These are phyloP conservation scores for Gymnorhina tibicen DNA, from an alignment of 2,113 vertebrate genomes.

Conservation along the genomic window DNA sequence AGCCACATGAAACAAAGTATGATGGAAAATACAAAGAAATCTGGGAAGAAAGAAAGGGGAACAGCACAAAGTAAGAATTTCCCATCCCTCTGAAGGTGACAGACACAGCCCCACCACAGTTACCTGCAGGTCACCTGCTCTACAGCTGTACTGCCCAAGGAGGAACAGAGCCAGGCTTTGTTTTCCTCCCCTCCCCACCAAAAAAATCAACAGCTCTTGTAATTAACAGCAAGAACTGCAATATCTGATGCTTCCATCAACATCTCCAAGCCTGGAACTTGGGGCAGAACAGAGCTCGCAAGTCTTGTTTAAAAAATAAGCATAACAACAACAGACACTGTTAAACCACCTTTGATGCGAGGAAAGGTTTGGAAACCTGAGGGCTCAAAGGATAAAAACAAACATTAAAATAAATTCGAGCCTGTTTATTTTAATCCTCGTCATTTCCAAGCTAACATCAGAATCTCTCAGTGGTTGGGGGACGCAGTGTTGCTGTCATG, in stretches of 20 bases:
- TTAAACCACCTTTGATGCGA: neutral
- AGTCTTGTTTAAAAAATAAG: neutral
- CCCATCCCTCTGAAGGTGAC: neutral
- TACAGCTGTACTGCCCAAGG: neutral
- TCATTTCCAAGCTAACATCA: neutral
- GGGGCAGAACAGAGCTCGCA: neutral
- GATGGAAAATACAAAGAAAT: neutral
- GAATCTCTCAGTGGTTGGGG: neutral
- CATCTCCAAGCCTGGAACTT: neutral
- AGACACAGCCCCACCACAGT: neutral
- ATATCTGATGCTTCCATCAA: neutral
- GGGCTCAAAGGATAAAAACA: neutral
- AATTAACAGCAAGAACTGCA: neutral
- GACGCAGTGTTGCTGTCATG: fast-evolving
- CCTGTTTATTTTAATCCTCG: neutral
- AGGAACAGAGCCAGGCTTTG: neutral
- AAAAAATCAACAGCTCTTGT: neutral
- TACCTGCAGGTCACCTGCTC: neutral
- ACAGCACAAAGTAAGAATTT: neutral
- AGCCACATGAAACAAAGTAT: neutral
- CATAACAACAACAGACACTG: neutral
- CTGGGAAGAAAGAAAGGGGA: neutral
- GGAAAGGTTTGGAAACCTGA: neutral
- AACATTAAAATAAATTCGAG: neutral
- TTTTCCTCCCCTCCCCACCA: neutral